A percentile compares a stretch with the other conserved stretches of the same genome.
These are phyloP conservation scores for Eristalinus aeneus DNA, from an alignment of 2,888 invertebrate species.

Conservation along the genomic window DNA sequence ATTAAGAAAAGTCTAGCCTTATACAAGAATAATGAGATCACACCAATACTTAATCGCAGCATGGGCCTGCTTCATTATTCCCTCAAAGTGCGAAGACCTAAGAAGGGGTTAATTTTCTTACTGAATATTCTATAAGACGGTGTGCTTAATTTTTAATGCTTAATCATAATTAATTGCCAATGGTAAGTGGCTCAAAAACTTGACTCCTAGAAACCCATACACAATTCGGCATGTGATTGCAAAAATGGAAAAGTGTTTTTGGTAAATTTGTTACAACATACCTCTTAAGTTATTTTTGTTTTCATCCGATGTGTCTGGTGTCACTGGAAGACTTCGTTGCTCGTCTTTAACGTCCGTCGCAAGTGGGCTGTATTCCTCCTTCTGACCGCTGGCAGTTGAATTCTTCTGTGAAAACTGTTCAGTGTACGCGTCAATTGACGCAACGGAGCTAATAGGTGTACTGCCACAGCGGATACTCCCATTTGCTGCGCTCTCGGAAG, in stretches of 20 bases:
- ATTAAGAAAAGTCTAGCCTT: no score
- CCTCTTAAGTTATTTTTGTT: constrained; percentile 35
- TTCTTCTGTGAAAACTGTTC: constrained; percentile 38
- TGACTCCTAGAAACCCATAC: no score
- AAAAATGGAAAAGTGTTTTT: background rate
- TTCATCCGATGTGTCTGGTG: constrained; percentile 34
- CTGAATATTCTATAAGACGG: no score
- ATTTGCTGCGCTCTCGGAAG: constrained; percentile 62
- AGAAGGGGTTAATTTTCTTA: no score
- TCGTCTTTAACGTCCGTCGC: constrained; percentile 24
- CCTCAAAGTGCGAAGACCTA: no score
- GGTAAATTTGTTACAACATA: background rate
- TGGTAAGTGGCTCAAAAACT: no score
- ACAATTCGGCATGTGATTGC: background rate
- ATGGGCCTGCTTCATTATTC: no score
- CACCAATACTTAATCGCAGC: no score
- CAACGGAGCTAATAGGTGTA: constrained; percentile 53
- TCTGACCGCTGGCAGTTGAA: background rate
- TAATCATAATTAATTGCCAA: no score
- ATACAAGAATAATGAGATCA: no score
- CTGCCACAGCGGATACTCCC: constrained; percentile 62
- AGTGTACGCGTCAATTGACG: constrained; percentile 42
- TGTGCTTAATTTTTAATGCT: no score
- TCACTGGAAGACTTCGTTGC: constrained; percentile 32
- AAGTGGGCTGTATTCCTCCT: constrained; percentile 25